These are phyloP conservation scores for Myioborus melanocephalus DNA, from an alignment of 2,797 vertebrate genomes.

Conservation along the genomic window DNA sequence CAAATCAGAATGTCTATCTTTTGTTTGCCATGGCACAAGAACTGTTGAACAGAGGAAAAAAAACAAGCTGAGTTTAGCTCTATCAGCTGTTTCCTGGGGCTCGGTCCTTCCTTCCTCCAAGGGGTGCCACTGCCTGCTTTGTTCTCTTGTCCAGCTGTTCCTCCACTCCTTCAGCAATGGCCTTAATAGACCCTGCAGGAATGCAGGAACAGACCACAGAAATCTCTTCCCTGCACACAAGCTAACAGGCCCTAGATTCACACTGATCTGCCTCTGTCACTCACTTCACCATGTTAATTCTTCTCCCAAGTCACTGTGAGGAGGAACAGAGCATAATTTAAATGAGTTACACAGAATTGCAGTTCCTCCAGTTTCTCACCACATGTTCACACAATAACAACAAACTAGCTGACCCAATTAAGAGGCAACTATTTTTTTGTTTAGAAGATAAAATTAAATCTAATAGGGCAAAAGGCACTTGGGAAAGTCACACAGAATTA, in stretches of 20 bases:
- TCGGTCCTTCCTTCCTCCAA: slow-evolving; percentile 74
- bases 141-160: slow-evolving; percentile 79
- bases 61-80: slow-evolving; percentile 81
- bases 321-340: neutral
- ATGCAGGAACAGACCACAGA: slow-evolving; percentile 64
- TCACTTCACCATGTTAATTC: neutral
- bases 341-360: neutral
- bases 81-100: slow-evolving; percentile 78
- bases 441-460: neutral
- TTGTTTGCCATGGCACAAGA: slow-evolving; percentile 84
- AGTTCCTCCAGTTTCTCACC: neutral
- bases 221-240: neutral
- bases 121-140: slow-evolving; percentile 79
- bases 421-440: neutral
- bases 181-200: slow-evolving; percentile 76
- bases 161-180: slow-evolving; percentile 71
- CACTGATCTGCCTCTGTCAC: neutral
- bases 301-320: neutral
- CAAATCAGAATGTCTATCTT: slow-evolving; percentile 75
- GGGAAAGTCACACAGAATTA: neutral
- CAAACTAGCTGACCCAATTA: neutral
- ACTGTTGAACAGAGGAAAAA: slow-evolving; percentile 78
- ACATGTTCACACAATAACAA: neutral
- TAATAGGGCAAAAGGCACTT: neutral
- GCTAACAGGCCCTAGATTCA: neutral